Conservation (phyloP, 2,797 vertebrate species). For the Morus bassanus region DNA sequence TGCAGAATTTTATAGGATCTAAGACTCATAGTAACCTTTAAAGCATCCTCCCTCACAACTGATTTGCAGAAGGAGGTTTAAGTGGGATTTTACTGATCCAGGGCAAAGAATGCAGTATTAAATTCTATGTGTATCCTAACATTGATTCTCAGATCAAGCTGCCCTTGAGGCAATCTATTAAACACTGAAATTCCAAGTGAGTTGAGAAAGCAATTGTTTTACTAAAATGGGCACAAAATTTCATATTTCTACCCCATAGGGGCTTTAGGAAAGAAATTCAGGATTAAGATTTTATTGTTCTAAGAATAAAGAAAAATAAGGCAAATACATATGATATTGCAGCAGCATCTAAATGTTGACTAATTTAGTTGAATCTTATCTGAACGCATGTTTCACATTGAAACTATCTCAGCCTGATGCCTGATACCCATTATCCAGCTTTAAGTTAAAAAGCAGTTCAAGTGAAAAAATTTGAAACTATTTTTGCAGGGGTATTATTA, state of each 20-base stretch:
- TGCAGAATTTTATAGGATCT: neutral
- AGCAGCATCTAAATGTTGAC: neutral
- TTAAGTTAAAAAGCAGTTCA: neutral
- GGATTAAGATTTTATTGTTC: neutral
- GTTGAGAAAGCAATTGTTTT: neutral
- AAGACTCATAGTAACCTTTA: neutral
- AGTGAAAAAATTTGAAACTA: neutral
- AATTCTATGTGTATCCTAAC: neutral
- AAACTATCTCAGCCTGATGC: neutral
- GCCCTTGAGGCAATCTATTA: neutral
- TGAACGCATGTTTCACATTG: neutral
- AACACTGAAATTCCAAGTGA: neutral
- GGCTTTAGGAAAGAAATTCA: neutral
- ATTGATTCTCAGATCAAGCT: neutral
- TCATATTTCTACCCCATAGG: neutral
- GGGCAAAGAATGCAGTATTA: neutral
- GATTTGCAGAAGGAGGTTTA: neutral
- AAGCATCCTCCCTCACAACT: neutral
- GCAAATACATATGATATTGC: neutral
- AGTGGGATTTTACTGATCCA: neutral
- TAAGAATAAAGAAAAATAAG: neutral
- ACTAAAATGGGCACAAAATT: neutral
- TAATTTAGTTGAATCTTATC: neutral
- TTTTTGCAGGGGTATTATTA: conserved; percentile 10
- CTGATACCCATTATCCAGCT: neutral